Evolutionary conservation across 2,888 invertebrate genomes (phyloP).

Genomic region (Lypha dubia): DNA sequence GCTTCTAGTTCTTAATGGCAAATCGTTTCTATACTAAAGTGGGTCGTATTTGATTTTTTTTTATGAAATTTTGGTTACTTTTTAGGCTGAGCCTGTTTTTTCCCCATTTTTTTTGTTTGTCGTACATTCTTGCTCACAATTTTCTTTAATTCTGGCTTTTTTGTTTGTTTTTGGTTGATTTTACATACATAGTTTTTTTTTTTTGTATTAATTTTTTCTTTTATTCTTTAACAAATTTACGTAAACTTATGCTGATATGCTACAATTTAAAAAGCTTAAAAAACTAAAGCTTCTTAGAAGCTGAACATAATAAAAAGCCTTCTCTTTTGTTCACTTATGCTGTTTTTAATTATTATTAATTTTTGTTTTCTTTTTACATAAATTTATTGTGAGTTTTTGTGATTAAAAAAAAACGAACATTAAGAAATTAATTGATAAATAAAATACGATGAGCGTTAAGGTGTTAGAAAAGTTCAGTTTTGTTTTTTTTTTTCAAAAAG

Average conservation of each 20-base stretch:
- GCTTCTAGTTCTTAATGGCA: slow-evolving; percentile 51
- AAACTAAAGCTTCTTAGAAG: slow-evolving; percentile 73
- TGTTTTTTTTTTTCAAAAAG: neutral
- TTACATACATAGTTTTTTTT: slow-evolving; percentile 18
- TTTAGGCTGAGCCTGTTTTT: slow-evolving; percentile 62
- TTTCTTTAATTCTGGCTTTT: slow-evolving; percentile 16
- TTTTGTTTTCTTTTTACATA: slow-evolving; percentile 23
- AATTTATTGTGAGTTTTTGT: slow-evolving; percentile 33
- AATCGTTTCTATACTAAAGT: slow-evolving; percentile 31
- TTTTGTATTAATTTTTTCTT: slow-evolving; percentile 13
- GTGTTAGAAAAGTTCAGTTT: neutral
- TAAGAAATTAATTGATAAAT: slow-evolving; percentile 15
- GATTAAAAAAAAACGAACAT: slow-evolving; percentile 13
- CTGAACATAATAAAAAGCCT: slow-evolving; percentile 72
- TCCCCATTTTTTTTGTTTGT: slow-evolving; percentile 1
- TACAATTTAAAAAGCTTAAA: slow-evolving; percentile 72
- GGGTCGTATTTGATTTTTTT: slow-evolving; percentile 18
- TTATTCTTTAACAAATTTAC: slow-evolving; percentile 63
- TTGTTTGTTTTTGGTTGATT: slow-evolving; percentile 25
- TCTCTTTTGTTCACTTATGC: slow-evolving; percentile 55
- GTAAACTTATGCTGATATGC: slow-evolving; percentile 70
- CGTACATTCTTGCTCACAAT: slow-evolving; percentile 18
- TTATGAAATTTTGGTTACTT: slow-evolving; percentile 13
- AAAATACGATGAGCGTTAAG: slow-evolving; percentile 9
- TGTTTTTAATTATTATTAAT: slow-evolving; percentile 30